Conservation (phyloP, 2,888 invertebrate genomes). For the Anoplius nigerrimus region DNA sequence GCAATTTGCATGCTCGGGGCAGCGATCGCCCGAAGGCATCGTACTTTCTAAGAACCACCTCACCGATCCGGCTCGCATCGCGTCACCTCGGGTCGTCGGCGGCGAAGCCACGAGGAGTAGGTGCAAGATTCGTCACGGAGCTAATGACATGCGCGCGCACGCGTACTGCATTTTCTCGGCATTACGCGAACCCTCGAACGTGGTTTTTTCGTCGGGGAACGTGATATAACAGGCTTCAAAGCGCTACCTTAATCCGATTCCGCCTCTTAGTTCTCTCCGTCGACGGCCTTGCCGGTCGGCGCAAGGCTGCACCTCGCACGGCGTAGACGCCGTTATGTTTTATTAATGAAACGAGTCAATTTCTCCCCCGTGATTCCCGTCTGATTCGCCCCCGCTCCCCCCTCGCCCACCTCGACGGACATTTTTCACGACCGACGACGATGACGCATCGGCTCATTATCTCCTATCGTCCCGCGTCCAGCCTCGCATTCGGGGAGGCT, state of each 20-base stretch:
- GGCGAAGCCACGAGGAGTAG: neutral
- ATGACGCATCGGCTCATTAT: neutral
- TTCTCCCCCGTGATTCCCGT: neutral
- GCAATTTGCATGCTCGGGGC: slow-evolving; percentile 34
- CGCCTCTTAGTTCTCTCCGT: slow-evolving; percentile 7
- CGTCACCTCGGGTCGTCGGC: neutral
- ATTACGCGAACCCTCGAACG: neutral
- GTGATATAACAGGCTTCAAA: neutral
- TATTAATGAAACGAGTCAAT: slow-evolving; percentile 28
- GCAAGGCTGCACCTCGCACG: slow-evolving; percentile 15
- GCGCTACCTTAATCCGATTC: neutral
- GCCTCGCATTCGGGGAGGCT: neutral
- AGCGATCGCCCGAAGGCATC: slow-evolving; percentile 8
- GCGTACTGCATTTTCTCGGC: too few species aligned
- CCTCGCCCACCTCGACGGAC: too few species aligned
- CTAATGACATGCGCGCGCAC: neutral
- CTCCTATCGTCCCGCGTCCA: neutral
- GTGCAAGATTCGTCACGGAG: neutral
- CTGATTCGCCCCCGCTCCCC: neutral
- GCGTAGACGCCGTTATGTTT: slow-evolving; percentile 29
- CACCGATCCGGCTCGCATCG: neutral
- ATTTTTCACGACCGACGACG: neutral
- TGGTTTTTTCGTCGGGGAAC: neutral
- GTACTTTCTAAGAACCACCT: slow-evolving; percentile 30
- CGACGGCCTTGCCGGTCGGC: neutral